Conservation (phyloP, 2,888 invertebrate species). For the Campoplex capitator region DNA sequence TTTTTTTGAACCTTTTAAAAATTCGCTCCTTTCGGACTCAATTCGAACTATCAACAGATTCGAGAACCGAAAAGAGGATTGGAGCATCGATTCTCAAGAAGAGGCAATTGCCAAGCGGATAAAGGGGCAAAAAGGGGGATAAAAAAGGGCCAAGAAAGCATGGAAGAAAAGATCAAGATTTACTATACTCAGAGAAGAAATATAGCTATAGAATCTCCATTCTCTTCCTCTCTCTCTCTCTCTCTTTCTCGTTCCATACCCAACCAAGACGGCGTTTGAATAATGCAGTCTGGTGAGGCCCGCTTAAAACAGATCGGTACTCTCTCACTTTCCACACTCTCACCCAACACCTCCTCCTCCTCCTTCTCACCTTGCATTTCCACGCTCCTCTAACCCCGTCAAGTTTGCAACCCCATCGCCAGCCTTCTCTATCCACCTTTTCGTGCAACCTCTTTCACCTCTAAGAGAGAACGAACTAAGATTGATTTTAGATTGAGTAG, state of each 20-base stretch:
- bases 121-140: constrained; percentile 37
- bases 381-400: constrained; percentile 21
- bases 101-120: constrained; percentile 66
- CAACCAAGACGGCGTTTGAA: constrained; percentile 76
- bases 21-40: background rate
- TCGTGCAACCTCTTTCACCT: constrained; percentile 42
- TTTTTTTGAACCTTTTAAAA: background rate
- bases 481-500: constrained; percentile 84
- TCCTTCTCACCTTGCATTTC: constrained; percentile 46
- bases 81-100: constrained; percentile 59
- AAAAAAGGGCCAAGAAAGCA: constrained; percentile 58
- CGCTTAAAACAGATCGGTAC: constrained; percentile 83
- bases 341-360: constrained; percentile 41
- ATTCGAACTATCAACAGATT: constrained; percentile 42
- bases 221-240: constrained; percentile 54
- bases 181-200: constrained; percentile 23
- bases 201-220: constrained; percentile 18
- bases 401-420: constrained; percentile 43
- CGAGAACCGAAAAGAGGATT: constrained; percentile 31
- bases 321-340: constrained; percentile 63
- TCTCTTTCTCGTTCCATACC: constrained; percentile 64
- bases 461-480: constrained; percentile 80
- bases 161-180: constrained; percentile 70
- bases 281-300: constrained; percentile 80
- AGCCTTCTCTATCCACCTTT: constrained; percentile 50